Conservation (phyloP, 1,140 invertebrate genomes). For the Phthorimaea operculella region DNA sequence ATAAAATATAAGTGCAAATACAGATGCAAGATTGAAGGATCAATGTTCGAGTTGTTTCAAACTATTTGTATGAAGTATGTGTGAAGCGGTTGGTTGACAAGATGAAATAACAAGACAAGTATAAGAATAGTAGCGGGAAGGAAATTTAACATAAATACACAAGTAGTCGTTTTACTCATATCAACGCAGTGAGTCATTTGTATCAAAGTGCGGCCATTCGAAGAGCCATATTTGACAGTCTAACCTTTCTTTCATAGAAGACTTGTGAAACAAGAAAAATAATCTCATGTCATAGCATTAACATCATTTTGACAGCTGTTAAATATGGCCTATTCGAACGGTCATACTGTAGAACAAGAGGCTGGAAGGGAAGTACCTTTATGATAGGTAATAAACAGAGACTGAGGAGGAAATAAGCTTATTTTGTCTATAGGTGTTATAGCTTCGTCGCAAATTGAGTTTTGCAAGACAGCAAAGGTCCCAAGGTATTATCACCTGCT, state of each 20-base stretch:
- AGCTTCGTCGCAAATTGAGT: no score
- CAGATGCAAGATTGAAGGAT: background rate
- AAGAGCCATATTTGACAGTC: no score
- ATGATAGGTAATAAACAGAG: background rate
- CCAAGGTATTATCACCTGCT: no score
- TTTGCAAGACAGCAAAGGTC: no score
- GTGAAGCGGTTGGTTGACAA: background rate
- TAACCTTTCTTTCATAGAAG: no score
- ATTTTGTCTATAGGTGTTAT: no score
- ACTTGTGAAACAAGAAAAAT: no score
- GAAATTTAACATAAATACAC: background rate
- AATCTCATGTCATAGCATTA: no score
- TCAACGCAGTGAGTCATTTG: background rate
- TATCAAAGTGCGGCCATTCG: no score
- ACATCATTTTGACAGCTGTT: no score
- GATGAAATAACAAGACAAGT: background rate
- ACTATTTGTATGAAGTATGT: background rate
- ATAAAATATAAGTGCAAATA: background rate
- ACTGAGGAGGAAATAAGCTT: background rate
- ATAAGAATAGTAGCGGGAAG: background rate
- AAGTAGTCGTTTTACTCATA: background rate
- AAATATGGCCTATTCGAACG: no score
- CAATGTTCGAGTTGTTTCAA: background rate
- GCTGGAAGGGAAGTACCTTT: background rate
- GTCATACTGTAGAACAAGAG: background rate